Conservation (phyloP, 2,797 vertebrate species). For the Pseudochaenichthys georgianus region DNA sequence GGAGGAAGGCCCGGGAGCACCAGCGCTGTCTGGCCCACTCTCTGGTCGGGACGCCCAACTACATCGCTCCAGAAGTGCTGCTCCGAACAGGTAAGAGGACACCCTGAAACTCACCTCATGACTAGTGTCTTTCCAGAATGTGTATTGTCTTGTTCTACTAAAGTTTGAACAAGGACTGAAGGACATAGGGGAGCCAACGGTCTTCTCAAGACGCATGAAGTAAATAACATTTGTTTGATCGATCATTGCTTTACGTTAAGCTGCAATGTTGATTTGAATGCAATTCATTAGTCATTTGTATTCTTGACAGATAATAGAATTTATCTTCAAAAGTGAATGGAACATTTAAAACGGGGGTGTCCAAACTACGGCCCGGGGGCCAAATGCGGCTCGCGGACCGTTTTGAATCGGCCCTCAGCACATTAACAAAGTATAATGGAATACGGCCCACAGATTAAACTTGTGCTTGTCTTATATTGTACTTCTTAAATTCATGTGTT, state of each 20-base stretch:
- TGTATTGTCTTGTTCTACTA: background rate
- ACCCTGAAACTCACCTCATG: background rate
- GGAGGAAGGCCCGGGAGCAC: slow-evolving; percentile 94
- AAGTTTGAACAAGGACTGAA: background rate
- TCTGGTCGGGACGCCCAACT: slow-evolving; percentile 97
- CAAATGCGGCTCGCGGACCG: too few species aligned
- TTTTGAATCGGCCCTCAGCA: too few species aligned
- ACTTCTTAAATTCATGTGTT: too few species aligned
- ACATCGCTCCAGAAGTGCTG: slow-evolving; percentile 96
- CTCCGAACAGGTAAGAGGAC: slow-evolving; percentile 90
- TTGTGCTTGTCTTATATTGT: too few species aligned
- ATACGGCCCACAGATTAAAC: too few species aligned
- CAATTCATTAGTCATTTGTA: background rate
- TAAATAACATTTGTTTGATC: too few species aligned
- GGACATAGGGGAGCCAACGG: too few species aligned
- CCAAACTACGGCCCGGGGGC: too few species aligned
- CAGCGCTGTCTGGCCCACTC: slow-evolving; percentile 97
- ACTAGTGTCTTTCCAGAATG: background rate
- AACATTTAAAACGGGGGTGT: background rate
- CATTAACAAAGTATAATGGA: too few species aligned
- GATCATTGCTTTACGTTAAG: background rate
- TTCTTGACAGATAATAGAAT: background rate
- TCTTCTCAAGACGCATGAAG: too few species aligned
- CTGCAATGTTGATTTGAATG: background rate
- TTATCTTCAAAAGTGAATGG: too few species aligned